Percentiles rank a stretch among this genome's conserved stretches.
phyloP scores from a whole-genome alignment of 1,140 invertebrate species.

The Psix sp. region DNA sequence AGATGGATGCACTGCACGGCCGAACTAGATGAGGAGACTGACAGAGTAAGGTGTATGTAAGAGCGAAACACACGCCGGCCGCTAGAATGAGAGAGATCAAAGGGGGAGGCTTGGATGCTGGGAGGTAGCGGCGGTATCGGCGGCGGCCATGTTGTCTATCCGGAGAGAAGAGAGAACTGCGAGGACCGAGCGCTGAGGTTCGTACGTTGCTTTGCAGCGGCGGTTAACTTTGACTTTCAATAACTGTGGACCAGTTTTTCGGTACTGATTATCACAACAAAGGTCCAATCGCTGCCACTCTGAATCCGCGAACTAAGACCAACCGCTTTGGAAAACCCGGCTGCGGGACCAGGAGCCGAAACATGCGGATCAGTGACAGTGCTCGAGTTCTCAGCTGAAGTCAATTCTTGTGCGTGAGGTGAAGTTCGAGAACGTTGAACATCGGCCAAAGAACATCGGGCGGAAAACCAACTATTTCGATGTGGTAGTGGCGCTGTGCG shows the following conservation, averaged over 20 bases:
- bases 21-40: constrained; percentile 39
- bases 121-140: constrained; percentile 70
- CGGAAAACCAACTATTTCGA: constrained; percentile 10
- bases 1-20: constrained; percentile 18
- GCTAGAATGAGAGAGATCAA: constrained; percentile 55
- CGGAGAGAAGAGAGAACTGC: constrained; percentile 74
- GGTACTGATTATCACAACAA: neutral
- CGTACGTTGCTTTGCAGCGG: constrained; percentile 72
- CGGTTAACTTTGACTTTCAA: constrained; percentile 66
- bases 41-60: constrained; percentile 27
- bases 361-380: constrained; percentile 57
- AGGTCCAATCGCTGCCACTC: neutral
- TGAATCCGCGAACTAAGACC: neutral
- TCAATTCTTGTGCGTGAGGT: constrained; percentile 46
- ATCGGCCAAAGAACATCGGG: constrained; percentile 4
- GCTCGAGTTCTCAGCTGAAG: constrained; percentile 16
- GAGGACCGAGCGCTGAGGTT: constrained; percentile 73
- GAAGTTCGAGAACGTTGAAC: constrained; percentile 22
- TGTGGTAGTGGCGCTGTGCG: constrained; percentile 48
- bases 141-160: constrained; percentile 76
- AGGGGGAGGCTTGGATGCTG: constrained; percentile 71
- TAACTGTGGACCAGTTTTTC: constrained; percentile 43
- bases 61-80: constrained; percentile 26
- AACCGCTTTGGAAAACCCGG: neutral
- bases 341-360: constrained; percentile 2